phyloP scores from a whole-genome alignment of 2,888 invertebrate genomes.

The Heliothis peltigera region DNA sequence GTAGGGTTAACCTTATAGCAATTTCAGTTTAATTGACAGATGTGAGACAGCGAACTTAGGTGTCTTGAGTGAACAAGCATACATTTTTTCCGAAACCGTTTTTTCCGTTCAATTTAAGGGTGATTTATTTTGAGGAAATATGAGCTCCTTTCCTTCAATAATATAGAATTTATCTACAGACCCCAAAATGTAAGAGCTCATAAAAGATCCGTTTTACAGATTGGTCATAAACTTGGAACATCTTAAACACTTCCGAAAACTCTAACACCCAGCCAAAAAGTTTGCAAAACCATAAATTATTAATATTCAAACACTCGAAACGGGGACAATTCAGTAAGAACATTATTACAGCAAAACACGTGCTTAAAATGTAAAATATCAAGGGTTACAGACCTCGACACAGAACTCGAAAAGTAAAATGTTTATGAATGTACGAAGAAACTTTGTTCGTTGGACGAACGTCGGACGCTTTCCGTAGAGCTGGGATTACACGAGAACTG shows the following conservation, averaged over 20 bases:
- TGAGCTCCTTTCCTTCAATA: neutral
- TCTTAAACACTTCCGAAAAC: constrained; percentile 40
- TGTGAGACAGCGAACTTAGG: neutral
- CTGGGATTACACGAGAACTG: constrained; percentile 85
- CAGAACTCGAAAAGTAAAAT: constrained; percentile 80
- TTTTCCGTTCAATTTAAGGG: neutral
- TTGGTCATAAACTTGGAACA: constrained; percentile 27
- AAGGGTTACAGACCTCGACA: constrained; percentile 68
- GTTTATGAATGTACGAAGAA: constrained; percentile 85
- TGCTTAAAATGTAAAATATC: constrained; percentile 77
- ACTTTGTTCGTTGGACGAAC: constrained; percentile 75
- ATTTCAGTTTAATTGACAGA: constrained; percentile 41
- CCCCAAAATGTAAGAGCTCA: constrained; percentile 11
- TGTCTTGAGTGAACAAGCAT: neutral
- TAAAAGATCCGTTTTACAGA: constrained; percentile 36
- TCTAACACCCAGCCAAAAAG: constrained; percentile 48
- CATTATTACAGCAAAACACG: constrained; percentile 59
- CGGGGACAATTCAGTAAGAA: constrained; percentile 39
- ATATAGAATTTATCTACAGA: neutral
- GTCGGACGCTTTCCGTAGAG: constrained; percentile 79
- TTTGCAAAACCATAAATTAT: constrained; percentile 49
- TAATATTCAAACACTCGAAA: constrained; percentile 42
- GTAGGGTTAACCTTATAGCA: constrained; percentile 29
- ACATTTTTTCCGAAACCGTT: neutral
- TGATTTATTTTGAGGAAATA: neutral